Percentiles rank a stretch among this genome's conserved stretches.
phyloP scores from a whole-genome alignment of 1,140 invertebrate genomes.

The Musca domestica region DNA sequence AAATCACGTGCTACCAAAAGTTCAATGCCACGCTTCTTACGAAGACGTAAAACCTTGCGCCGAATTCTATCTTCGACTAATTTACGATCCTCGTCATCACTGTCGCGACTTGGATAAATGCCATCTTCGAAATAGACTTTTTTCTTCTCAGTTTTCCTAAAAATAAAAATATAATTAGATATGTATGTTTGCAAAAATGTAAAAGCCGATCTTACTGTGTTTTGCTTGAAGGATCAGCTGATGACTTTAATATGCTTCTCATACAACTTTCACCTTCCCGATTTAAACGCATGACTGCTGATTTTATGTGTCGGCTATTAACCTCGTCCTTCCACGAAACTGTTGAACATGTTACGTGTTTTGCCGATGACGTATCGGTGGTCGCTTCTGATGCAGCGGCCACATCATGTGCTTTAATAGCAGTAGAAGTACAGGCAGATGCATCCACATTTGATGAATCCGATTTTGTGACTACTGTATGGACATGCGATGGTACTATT shows the following conservation, averaged over 20 bases:
- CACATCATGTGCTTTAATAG: no score
- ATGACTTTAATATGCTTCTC: constrained; percentile 21
- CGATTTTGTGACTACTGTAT: neutral
- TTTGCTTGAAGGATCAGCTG: neutral
- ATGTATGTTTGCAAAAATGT: no score
- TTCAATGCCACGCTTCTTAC: constrained; percentile 22
- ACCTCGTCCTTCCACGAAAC: constrained; percentile 25
- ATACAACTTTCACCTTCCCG: neutral
- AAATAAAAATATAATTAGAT: neutral
- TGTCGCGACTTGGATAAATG: constrained; percentile 42
- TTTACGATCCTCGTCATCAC: constrained; percentile 44
- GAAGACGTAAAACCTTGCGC: constrained; percentile 15
- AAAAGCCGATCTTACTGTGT: neutral
- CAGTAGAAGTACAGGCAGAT: no score
- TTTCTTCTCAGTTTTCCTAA: constrained; percentile 43
- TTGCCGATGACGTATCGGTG: no score
- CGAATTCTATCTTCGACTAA: constrained; percentile 30
- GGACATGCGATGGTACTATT: constrained; percentile 39
- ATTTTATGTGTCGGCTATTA: constrained; percentile 15
- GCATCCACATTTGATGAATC: no score
- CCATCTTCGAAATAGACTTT: constrained; percentile 47
- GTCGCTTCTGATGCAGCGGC: no score
- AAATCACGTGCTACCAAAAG: neutral
- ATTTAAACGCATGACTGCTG: constrained; percentile 4
- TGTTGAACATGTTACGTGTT: neutral